These are phyloP conservation scores for Chaitophorus viminalis DNA, from an alignment of 2,888 invertebrate genomes.

Conservation along the genomic window DNA sequence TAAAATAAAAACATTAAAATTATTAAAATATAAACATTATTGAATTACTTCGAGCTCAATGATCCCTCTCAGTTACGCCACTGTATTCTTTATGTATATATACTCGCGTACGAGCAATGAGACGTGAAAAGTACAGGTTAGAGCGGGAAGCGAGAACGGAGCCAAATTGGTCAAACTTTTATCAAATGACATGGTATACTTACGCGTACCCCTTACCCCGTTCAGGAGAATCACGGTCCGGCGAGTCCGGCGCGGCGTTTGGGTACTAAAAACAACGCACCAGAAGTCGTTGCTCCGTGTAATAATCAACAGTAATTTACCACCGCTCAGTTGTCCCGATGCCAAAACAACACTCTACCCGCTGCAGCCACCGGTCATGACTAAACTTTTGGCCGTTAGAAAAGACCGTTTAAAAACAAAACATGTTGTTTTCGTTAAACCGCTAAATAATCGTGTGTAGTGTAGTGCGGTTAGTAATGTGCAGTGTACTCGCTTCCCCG, in stretches of 20 bases:
- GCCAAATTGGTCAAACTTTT: too few relatives aligned
- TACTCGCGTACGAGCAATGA: not conserved
- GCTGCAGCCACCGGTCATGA: not conserved
- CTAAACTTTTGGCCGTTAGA: not conserved
- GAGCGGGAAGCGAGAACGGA: too few relatives aligned
- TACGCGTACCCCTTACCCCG: not conserved
- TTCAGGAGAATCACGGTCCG: not conserved
- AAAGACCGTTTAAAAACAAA: not conserved
- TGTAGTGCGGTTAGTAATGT: too few relatives aligned
- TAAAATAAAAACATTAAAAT: too few relatives aligned
- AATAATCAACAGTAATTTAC: slow-evolving; percentile 9
- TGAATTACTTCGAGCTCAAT: too few relatives aligned
- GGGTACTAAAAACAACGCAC: slow-evolving; percentile 13
- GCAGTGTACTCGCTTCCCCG: not conserved
- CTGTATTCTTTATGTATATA: too few relatives aligned
- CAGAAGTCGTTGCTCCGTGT: not conserved
- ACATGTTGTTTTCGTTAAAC: slow-evolving; percentile 5
- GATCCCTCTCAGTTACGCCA: too few relatives aligned
- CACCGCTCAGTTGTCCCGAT: not conserved
- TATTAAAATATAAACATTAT: too few relatives aligned
- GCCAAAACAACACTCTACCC: not conserved
- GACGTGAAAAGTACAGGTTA: not conserved
- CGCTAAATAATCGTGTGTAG: not conserved
- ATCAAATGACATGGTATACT: too few relatives aligned
- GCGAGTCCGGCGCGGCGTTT: not conserved